Evolutionary conservation across 2,888 invertebrate genomes (phyloP), one percentile per base, ranked within the genome.

Genomic region (Sarcophaga carnaria): DNA sequence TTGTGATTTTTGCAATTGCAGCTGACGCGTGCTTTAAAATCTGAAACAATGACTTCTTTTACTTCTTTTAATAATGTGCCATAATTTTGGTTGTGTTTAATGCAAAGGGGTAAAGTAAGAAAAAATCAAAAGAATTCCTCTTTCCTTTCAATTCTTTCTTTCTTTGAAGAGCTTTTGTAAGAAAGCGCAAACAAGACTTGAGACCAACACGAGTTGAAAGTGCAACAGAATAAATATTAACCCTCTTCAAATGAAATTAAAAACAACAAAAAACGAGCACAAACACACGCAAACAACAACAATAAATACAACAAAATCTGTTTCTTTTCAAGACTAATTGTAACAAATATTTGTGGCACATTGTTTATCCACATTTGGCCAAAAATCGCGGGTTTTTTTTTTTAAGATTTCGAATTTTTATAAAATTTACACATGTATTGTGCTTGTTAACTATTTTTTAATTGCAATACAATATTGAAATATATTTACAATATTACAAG

Each of bases 1-100:
- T 62, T 62, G 2, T 20, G 12, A 64, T 83, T 80, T 78, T 81
- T 78, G 84, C 80, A 87, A 87, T 84, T 84, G 84, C 87, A 87
- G 87, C 87, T 87, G 87, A 87, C 87, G 87, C 87, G 87, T 87
- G 87, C 87, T 83, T 37, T 37, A 83, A 54, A 72, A 62, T 78
- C 49, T 71, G 83, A 72, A 78, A 83, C 78, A 83, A 83, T 78
- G 62, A 54, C 54, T 54, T 54, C 27, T 63, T 62, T 66, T 82
- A 71, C 76, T 69, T 69, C 45, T 63, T 83, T 82, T 72, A 83
- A 72, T 72, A 72, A 72, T 14, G 54, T 25, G 49, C 63, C 75
- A 37, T 45, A 64, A 49, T 64, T 54, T 83, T 71, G 37, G 37
- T 37, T 37, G 10, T 37, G 37, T 10, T n/a, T n/a, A n/a, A n/a